Percentiles rank a stretch among this genome's conserved stretches.
These are phyloP conservation scores for Eupeodes latifasciatus DNA, from an alignment of 2,888 invertebrate species.

Conservation along the genomic window DNA sequence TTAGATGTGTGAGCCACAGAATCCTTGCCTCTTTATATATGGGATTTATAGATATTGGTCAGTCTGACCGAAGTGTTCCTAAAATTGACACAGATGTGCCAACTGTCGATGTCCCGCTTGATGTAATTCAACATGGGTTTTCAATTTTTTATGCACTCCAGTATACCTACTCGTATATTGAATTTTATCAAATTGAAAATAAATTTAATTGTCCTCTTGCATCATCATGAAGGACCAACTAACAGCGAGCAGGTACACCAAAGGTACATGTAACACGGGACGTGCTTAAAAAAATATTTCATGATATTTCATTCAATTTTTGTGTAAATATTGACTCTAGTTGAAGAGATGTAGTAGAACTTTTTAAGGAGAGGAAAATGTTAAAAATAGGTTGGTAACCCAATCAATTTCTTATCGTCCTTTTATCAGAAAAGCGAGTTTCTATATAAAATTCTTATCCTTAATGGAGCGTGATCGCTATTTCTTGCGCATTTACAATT, in stretches of 20 bases:
- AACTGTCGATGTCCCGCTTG: background rate
- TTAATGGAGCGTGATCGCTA: constrained; percentile 19
- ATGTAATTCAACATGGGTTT: background rate
- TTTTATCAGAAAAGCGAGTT: background rate
- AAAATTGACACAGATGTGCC: constrained; percentile 60
- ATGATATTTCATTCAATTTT: constrained; percentile 4
- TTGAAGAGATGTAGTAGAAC: background rate
- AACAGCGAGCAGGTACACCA: background rate
- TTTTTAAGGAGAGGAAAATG: background rate
- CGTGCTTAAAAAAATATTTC: constrained; percentile 30
- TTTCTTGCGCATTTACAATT: constrained; percentile 32
- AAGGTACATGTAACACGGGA: background rate
- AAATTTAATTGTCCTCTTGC: constrained; percentile 46
- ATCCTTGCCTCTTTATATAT: background rate
- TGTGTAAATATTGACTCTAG: constrained; percentile 22
- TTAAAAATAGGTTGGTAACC: background rate
- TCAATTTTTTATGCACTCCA: constrained; percentile 6
- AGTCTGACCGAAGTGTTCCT: background rate
- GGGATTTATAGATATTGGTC: background rate
- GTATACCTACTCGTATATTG: background rate
- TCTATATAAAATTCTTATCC: constrained; percentile 1
- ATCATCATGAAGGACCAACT: background rate
- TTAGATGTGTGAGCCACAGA: background rate
- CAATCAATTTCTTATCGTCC: constrained; percentile 4
- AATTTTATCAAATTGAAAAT: constrained; percentile 58